Conservation (phyloP, 2,888 invertebrate species). For the Polyploca ridens region DNA sequence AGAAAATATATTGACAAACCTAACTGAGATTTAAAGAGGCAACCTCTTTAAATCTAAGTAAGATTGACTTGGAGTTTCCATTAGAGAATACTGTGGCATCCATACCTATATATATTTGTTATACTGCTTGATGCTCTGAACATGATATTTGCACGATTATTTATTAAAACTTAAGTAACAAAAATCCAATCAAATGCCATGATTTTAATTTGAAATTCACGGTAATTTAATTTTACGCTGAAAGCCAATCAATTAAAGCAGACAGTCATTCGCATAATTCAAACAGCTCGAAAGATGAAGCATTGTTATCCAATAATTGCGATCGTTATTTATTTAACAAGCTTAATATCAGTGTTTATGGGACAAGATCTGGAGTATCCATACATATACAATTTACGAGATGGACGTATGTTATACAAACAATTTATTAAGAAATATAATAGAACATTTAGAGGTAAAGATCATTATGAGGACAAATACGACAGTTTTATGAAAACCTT, state of each 20-base stretch:
- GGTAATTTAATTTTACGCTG: slow-evolving; percentile 13
- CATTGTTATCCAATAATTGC: background rate
- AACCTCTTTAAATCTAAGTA: too few species aligned
- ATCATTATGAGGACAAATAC: slow-evolving; percentile 53
- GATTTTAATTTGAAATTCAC: slow-evolving; percentile 26
- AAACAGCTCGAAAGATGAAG: background rate
- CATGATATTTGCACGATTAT: too few species aligned
- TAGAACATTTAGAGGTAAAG: slow-evolving; percentile 42
- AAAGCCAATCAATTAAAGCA: slow-evolving; percentile 31
- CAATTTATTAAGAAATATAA: slow-evolving; percentile 43
- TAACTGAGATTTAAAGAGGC: too few species aligned
- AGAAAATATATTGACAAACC: too few species aligned
- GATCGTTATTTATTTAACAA: slow-evolving; percentile 22
- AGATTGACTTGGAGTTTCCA: too few species aligned
- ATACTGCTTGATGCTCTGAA: too few species aligned
- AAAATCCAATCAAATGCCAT: slow-evolving; percentile 43
- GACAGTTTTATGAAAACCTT: slow-evolving; percentile 56
- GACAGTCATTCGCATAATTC: slow-evolving; percentile 15
- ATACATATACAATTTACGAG: slow-evolving; percentile 36
- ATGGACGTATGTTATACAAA: slow-evolving; percentile 39
- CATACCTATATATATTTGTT: too few species aligned
- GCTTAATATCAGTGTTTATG: slow-evolving; percentile 20
- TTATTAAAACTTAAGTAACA: background rate
- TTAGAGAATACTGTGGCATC: too few species aligned
- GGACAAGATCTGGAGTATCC: slow-evolving; percentile 18